Percentiles rank a stretch among this genome's conserved stretches.
These are phyloP conservation scores for Glyptemys insculpta DNA, from an alignment of 2,797 vertebrate species.

Conservation along the genomic window DNA sequence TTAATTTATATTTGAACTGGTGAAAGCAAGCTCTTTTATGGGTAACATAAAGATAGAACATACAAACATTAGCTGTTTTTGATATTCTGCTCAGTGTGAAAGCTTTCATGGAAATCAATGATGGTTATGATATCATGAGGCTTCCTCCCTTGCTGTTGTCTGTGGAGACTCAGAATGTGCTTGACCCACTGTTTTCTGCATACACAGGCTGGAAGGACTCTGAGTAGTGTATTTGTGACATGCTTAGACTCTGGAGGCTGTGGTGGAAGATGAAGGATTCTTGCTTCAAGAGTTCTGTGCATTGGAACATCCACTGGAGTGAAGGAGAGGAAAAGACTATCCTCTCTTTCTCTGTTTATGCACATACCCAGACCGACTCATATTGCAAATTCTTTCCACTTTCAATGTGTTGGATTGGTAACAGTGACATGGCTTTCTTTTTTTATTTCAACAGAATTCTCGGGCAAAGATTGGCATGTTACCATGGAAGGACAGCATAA, in stretches of 20 bases:
- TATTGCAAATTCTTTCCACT: neutral
- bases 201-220: neutral
- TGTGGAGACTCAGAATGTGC: fast-evolving
- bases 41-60: fast-evolving
- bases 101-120: neutral
- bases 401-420: fast-evolving
- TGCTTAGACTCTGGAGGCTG: neutral
- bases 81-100: fast-evolving
- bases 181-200: neutral
- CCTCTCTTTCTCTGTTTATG: fast-evolving
- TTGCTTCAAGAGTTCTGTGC: fast-evolving
- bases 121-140: fast-evolving
- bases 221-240: fast-evolving
- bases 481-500: constrained; percentile 91
- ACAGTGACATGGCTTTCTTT: neutral
- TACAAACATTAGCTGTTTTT: neutral
- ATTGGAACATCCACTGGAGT: fast-evolving
- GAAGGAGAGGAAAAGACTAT: neutral
- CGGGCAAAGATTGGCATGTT: constrained; percentile 81
- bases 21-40: neutral
- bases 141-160: fast-evolving
- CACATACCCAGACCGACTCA: neutral
- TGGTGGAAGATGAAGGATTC: neutral
- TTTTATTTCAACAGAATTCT: constrained; percentile 51
- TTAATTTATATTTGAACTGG: neutral